Conservation (phyloP, 2,113 vertebrate species). For the Limnothrissa miodon region DNA sequence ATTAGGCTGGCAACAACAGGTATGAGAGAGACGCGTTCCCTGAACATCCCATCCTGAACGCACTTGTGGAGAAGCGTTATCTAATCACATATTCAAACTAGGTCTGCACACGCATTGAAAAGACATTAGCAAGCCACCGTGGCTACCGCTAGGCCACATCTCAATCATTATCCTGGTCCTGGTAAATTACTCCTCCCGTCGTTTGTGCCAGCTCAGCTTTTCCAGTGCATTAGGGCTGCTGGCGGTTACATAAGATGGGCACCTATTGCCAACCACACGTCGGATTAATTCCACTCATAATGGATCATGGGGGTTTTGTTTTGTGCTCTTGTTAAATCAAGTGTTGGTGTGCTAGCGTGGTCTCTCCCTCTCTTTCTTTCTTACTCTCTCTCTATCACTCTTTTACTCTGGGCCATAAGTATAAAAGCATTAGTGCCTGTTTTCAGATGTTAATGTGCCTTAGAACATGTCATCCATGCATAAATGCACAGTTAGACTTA, state of each 20-base stretch:
- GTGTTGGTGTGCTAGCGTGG: neutral
- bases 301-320: neutral
- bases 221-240: neutral
- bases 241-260: neutral
- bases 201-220: neutral
- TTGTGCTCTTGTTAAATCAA: neutral
- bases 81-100: neutral
- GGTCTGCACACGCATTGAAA: neutral
- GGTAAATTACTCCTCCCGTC: neutral
- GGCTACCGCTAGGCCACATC: neutral
- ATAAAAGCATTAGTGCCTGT: no score
- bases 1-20: neutral
- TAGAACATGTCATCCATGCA: no score
- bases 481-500: no score
- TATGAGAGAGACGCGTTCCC: neutral
- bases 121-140: neutral
- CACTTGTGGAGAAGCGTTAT: neutral
- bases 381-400: no score
- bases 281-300: conserved; percentile 1
- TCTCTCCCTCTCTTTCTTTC: no score
- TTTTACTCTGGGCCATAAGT: no score
- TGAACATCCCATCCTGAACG: neutral
- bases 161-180: neutral
- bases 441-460: no score
- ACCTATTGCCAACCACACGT: neutral